Evolutionary conservation across 2,888 invertebrate genomes (phyloP), one percentile per base, ranked within the genome.

Genomic region (Lacanobia oleracea): DNA sequence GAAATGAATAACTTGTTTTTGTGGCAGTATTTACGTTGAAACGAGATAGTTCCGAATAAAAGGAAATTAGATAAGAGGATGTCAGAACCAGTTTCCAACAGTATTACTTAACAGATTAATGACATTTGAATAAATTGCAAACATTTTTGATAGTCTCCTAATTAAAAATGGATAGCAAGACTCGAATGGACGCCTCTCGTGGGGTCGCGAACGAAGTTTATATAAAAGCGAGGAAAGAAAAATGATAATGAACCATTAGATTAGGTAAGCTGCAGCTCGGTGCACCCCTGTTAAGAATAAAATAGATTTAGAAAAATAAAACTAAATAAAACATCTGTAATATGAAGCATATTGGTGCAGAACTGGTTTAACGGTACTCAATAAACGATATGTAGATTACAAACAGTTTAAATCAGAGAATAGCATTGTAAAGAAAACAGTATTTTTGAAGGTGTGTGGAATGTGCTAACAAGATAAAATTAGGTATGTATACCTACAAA

Each of bases 211-310:
- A 33, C 43, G 40, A 70, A 83, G 73, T 85, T 54, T 64, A 80
- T 83, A 84, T 86, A 82, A 69, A 81, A 86, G 68, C 43, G 71
- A 62, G 45, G 72, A 76, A 67, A 60, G 67, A 40, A 61, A 71
- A 71, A 73, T 67, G 18, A 59, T 78, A 69, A 72, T 72, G 60
- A 57, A 51, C 43, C 72, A 86, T 84, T 78, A 63, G 75, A 57
- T 83, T 67, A 67, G 68, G 33, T 67, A 79, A 83, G 60, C 63
- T 75, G 75, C 68, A 83, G 66, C 53, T 56, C 66, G 7, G 59
- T 83, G 53, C 75, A 75, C 69, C 53, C 62, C 33, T 79, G 16
- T 45, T 62, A 27, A 8, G 4, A 57, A 21, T 27, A 45, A 45
- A 51, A 61, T 56, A 16, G 12, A 33, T 43, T 37, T 54, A 27